Evolutionary conservation across 2,888 invertebrate species (phyloP), one percentile per base, ranked within the genome.

Genomic region (Sepioteuthis lessoniana): DNA sequence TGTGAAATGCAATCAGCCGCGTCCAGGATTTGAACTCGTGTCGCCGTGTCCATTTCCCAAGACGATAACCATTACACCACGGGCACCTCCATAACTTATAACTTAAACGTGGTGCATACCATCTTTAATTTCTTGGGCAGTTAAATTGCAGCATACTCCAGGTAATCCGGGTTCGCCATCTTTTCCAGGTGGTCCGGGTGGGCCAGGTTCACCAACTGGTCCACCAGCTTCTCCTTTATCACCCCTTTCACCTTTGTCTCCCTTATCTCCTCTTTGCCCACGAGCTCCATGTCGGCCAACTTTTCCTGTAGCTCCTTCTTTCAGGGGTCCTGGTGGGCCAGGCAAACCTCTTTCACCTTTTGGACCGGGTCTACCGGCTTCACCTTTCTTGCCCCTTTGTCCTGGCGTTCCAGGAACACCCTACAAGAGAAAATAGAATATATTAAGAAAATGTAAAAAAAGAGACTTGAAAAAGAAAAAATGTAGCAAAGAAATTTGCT

Each of bases 181-280:
- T 31, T n/a, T 92, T n/a, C 95, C 95, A 7, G 93, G 55, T 90
- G 94, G 93, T 13, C 94, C 94, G 46, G 91, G 42, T 28, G 90
- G 91, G 47, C 95, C 95, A 5, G 94, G 92, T n/a, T 93, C 93
- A 3, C 93, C 76, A 16, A 8, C 31, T 31, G 31, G n/a, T n/a
- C n/a, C 76, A 35, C 76, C n/a, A 76, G n/a, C 0, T 4, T 76
- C 76, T 1, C 76, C 76, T 76, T 76, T 76, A 1, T 76, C 76
- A 8, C 76, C 76, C 5, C 1, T n/a, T n/a, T 76, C 76, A 35
- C 76, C 76, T 76, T 35, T 76, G 31, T 8, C n/a, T 76, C 76
- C 76, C 16, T n/a, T 13, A 8, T 31, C n/a, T 13, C 76, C 76
- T n/a, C n/a, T 16, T 10, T 10, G 60, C 31, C 60, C 76, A 31